Conservation (phyloP, 2,113 vertebrate species). For the Geococcyx californianus region DNA sequence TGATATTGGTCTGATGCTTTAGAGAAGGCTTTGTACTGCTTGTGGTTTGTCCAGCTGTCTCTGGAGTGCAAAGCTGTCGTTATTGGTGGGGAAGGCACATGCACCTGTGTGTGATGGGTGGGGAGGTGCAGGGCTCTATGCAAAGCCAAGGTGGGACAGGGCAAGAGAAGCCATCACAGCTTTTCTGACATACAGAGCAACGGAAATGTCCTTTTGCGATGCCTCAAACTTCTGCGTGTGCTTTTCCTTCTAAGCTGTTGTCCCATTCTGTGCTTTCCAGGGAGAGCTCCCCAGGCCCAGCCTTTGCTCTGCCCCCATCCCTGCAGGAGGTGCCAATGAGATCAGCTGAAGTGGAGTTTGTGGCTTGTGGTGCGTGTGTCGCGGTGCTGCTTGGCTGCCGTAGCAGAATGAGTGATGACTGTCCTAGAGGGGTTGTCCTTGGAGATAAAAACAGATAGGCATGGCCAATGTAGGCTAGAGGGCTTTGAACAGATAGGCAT, state of each 20-base stretch:
- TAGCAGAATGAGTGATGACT: too few species aligned
- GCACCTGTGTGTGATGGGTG: not conserved
- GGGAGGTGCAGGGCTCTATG: not conserved
- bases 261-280: not conserved
- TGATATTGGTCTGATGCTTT: not conserved
- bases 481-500: too few species aligned
- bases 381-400: not conserved
- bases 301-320: not conserved
- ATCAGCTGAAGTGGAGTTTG: not conserved
- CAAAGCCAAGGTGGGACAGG: not conserved
- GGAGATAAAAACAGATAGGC: not conserved
- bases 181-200: not conserved
- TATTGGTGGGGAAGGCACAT: rapidly evolving
- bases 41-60: not conserved
- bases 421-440: not conserved
- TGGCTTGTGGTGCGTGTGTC: too few species aligned
- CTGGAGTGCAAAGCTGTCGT: not conserved
- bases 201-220: not conserved
- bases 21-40: not conserved
- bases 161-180: not conserved
- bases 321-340: not conserved
- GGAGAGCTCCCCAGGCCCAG: too few species aligned
- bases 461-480: rapidly evolving
- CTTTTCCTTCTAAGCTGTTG: not conserved
- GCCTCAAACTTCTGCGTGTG: not conserved